Percentiles rank a stretch among this genome's conserved stretches.
Evolutionary conservation across 2,888 invertebrate species (phyloP).

Genomic region (Nomada ruficornis): DNA sequence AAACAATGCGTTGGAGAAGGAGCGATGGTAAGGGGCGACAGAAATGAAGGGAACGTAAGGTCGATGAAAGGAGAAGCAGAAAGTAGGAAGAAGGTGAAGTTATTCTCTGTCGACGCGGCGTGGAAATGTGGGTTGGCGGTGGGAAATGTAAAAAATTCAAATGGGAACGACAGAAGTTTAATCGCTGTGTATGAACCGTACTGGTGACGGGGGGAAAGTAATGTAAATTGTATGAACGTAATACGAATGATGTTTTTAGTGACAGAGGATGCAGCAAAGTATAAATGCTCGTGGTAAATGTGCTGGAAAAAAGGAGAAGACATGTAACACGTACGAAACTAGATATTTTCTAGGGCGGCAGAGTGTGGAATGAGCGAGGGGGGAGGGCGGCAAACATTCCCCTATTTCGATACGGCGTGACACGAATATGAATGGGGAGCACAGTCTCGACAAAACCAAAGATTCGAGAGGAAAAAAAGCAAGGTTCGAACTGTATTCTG

Average conservation of each 20-base stretch:
- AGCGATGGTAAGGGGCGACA: neutral
- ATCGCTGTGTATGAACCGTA: neutral
- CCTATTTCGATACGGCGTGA: constrained; percentile 33
- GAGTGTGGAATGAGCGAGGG: constrained; percentile 13
- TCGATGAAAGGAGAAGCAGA: neutral
- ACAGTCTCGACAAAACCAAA: constrained; percentile 29
- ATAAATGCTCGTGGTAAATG: neutral
- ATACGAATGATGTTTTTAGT: too few relatives aligned
- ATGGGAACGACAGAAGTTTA: neutral
- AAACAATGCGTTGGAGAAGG: constrained; percentile 19
- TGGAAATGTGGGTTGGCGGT: neutral
- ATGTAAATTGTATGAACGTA: neutral
- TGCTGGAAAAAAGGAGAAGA: too few relatives aligned
- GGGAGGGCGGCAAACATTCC: constrained; percentile 8
- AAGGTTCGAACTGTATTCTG: constrained; percentile 15
- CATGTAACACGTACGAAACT: constrained; percentile 9
- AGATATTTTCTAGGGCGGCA: constrained; percentile 27
- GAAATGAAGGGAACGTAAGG: constrained; percentile 10
- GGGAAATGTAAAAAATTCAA: neutral
- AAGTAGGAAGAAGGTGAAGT: neutral
- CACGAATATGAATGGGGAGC: constrained; percentile 44
- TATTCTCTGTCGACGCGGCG: neutral
- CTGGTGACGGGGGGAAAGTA: neutral
- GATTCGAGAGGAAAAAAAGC: constrained; percentile 30
- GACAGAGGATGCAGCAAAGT: neutral